A percentile compares a stretch with the other conserved stretches of the same genome.
phyloP scores from a whole-genome alignment of 1,140 invertebrate species.

The Papilio machaon region DNA sequence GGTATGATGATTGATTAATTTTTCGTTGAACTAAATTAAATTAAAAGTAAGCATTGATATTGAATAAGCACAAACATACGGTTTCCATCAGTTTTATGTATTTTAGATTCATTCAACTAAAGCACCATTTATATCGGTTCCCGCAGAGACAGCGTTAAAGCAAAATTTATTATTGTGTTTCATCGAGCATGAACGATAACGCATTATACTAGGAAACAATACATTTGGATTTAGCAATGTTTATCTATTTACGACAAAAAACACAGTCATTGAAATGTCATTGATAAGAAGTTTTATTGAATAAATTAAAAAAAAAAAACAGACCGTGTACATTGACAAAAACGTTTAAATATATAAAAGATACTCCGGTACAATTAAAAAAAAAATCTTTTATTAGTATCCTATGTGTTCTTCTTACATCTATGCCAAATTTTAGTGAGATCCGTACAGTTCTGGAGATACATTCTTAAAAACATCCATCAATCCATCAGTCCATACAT shows the following conservation, averaged over 20 bases:
- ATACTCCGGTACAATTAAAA: no score
- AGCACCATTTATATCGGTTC: slow-evolving; percentile 10
- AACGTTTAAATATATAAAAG: no score
- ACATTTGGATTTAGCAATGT: slow-evolving; percentile 24
- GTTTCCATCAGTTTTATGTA: slow-evolving; percentile 24
- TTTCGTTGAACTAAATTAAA: not conserved
- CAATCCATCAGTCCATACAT: no score
- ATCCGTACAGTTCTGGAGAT: no score
- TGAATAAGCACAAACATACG: not conserved
- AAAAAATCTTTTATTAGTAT: no score
- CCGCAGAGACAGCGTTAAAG: slow-evolving; percentile 28
- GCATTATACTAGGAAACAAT: slow-evolving; percentile 33
- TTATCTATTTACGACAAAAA: not conserved
- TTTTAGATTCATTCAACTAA: slow-evolving; percentile 26
- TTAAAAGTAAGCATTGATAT: not conserved
- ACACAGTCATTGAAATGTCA: not conserved
- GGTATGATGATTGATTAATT: no score
- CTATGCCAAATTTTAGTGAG: no score
- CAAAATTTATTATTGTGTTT: slow-evolving; percentile 36
- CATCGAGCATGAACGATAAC: slow-evolving; percentile 38
- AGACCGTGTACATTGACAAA: no score
- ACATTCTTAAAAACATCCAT: no score
- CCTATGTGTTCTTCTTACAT: no score
- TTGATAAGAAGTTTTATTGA: not conserved
- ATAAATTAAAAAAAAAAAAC: no score